A percentile compares a stretch with the other conserved stretches of the same genome.
These are phyloP conservation scores for Diplosoma virens DNA, from an alignment of 23 tunicate genomes.

Conservation along the genomic window DNA sequence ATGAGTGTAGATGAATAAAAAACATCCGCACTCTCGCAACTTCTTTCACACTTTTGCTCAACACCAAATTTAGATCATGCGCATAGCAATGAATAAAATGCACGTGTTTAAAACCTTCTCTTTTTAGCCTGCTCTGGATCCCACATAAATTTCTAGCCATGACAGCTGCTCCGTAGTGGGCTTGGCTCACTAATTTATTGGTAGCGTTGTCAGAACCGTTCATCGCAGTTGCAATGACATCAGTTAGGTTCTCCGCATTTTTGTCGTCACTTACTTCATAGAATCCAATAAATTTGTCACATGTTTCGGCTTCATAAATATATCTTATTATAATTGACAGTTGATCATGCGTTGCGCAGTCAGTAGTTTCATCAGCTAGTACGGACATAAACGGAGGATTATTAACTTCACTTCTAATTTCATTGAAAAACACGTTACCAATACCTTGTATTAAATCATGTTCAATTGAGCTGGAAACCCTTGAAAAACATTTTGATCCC, in stretches of 20 bases:
- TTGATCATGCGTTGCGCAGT: conserved; percentile 15
- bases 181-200: too few species aligned
- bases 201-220: too few species aligned
- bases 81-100: conserved; percentile 6
- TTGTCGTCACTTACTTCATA: too few species aligned
- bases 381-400: background rate
- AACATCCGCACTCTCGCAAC: background rate
- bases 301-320: conserved; percentile 2
- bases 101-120: too few species aligned
- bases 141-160: background rate
- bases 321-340: conserved; percentile 11
- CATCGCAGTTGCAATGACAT: too few species aligned
- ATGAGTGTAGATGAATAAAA: background rate
- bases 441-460: conserved; percentile 1
- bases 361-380: conserved; percentile 1
- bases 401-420: conserved; percentile 12
- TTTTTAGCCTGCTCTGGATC: too few species aligned
- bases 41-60: conserved; percentile 3
- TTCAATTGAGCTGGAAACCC: conserved; percentile 1
- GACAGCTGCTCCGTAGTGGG: conserved; percentile 2
- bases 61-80: conserved; percentile 5
- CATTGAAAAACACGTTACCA: background rate
- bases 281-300: too few species aligned
- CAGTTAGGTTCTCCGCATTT: too few species aligned
- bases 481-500: conserved; percentile 1